phyloP scores from a whole-genome alignment of 2,113 vertebrate species.

The Cryptomyrus ogoouensis region DNA sequence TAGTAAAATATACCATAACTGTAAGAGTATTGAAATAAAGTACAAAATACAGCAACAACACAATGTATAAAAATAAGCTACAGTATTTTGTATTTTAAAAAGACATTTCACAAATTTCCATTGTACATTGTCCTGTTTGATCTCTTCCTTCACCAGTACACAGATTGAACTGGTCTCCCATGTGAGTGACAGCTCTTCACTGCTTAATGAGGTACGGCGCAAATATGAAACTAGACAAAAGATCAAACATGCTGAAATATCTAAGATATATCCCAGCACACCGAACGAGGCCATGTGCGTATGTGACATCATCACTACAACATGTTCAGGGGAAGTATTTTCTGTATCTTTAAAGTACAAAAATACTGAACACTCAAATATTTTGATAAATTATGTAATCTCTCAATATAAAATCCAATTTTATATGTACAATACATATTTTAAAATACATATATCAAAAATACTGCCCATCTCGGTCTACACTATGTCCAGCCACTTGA shows the following conservation, averaged over 20 bases:
- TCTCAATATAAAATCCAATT: background rate
- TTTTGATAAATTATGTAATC: background rate
- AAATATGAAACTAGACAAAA: background rate
- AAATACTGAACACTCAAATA: background rate
- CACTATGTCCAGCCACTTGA: background rate
- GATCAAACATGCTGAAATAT: background rate
- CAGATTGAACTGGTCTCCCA: background rate
- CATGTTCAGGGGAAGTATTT: background rate
- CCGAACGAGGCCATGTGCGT: background rate
- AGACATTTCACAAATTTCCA: background rate
- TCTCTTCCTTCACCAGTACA: background rate
- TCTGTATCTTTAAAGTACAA: background rate
- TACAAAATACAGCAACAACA: background rate
- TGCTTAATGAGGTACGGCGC: background rate
- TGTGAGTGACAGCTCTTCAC: background rate
- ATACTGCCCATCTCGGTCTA: background rate
- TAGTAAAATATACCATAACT: background rate
- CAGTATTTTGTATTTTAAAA: background rate
- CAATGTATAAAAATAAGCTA: background rate
- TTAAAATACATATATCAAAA: background rate
- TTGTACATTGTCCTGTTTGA: background rate
- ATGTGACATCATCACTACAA: background rate
- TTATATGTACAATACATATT: background rate
- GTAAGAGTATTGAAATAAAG: background rate
- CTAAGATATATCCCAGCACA: background rate